Base-by-base conservation (phyloP, 1,140 invertebrate genomes). In the Vollenhovia emeryi region DNA sequence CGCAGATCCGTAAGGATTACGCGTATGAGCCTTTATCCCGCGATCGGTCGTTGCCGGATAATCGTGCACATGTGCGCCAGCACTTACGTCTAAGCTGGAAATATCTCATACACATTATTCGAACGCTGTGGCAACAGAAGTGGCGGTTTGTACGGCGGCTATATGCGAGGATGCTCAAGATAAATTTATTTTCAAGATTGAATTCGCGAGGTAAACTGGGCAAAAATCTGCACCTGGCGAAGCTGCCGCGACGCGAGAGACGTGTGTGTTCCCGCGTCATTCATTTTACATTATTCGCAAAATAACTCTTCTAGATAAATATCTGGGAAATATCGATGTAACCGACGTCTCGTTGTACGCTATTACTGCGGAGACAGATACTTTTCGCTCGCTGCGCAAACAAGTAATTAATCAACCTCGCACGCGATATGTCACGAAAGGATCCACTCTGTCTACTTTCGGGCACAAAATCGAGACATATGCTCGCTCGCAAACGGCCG, bases 1-100 rank as follows among this genome's bases (percentile, higher is more conserved):
- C 80, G 79, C 64, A 78, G 75, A 90, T 90, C 88, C 87, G 86
- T 68, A 52, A 82, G 91, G 92, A 92, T 92, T 92, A 92, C 85
- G 87, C 86, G 87, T 68, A 68, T 11, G 88, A 64, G 75, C 74
- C 86, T 88, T 88, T 85, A 83, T 76, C 82, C 86, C 55, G 36
- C 79, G 43, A 87, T 79, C 74, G 68, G 74, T 62, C 69, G 80
- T 24, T 62, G 52, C 50, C 27, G 40, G 30, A 59, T 75, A 43
- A 30, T 79, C 55, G 74, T 60, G 74, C 87, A 88, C 87, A 88
- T 88, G 87, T 75, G 84, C 87, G 15, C 60, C 27, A 48, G 83
- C 79, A 86, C 82, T 89, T 78, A 84, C 69, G 80, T 87, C 86
- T 83, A 84, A 75, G 76, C 76, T 79, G 21, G 45, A 79, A 50